A percentile compares a stretch with the other conserved stretches of the same genome.
phyloP scores from a whole-genome alignment of 2,888 invertebrate species.

The Salticus scenicus region DNA sequence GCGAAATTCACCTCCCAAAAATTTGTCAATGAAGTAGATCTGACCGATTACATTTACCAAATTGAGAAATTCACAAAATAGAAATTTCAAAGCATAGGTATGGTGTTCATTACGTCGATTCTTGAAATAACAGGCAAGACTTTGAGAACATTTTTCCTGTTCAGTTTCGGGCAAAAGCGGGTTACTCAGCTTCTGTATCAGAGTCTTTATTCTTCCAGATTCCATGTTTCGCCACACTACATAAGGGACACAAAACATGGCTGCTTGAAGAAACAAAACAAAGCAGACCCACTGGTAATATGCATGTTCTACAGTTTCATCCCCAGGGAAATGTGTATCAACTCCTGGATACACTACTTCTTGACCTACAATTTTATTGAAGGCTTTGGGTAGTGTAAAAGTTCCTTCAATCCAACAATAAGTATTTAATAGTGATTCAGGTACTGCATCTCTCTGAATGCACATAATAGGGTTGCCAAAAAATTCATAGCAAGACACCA shows the following conservation, averaged over 20 bases:
- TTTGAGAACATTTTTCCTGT: constrained; percentile 41
- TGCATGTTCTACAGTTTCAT: constrained; percentile 71
- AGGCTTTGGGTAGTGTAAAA: constrained; percentile 73
- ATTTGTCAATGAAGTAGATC: constrained; percentile 72
- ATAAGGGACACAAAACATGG: constrained; percentile 74
- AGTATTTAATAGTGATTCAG: constrained; percentile 91
- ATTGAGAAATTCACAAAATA: constrained; percentile 72
- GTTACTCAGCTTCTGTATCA: constrained; percentile 71
- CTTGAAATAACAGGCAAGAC: constrained; percentile 71
- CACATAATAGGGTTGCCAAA: constrained; percentile 90
- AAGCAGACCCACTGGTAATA: constrained; percentile 75
- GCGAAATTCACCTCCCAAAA: constrained; percentile 72
- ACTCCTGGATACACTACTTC: constrained; percentile 73
- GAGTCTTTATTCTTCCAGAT: constrained; percentile 67
- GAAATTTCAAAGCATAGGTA: constrained; percentile 71
- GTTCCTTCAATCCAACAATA: constrained; percentile 83
- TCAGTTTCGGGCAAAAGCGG: constrained; percentile 69
- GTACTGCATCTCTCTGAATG: constrained; percentile 83
- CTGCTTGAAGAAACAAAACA: constrained; percentile 74
- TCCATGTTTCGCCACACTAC: constrained; percentile 73
- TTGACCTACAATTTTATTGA: constrained; percentile 69
- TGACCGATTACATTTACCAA: constrained; percentile 72
- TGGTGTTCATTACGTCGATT: constrained; percentile 66
- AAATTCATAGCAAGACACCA: constrained; percentile 71
- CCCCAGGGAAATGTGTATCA: constrained; percentile 74